phyloP scores from a whole-genome alignment of 2,888 invertebrate genomes.

The Laothoe populi region DNA sequence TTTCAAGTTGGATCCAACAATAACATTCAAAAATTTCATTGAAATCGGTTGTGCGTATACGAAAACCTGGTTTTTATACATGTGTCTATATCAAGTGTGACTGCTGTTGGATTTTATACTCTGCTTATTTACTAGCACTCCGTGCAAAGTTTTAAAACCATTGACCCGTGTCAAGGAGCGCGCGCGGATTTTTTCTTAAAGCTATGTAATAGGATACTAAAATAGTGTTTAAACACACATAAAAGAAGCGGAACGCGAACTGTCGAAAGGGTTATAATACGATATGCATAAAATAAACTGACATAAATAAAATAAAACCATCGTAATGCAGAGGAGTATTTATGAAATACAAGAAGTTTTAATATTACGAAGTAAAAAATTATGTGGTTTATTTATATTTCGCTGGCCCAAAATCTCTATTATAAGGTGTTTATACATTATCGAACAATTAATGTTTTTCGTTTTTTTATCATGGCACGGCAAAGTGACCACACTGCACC shows the following conservation, averaged over 20 bases:
- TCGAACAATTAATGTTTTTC: neutral
- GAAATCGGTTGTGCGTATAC: too few relatives aligned
- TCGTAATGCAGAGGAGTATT: neutral
- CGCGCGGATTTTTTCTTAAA: constrained; percentile 70
- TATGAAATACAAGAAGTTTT: neutral
- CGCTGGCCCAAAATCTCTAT: too few relatives aligned
- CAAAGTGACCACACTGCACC: too few relatives aligned
- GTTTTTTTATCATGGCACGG: too few relatives aligned
- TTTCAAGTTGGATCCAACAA: too few relatives aligned
- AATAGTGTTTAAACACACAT: constrained; percentile 77
- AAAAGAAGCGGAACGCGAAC: constrained; percentile 38
- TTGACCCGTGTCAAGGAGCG: constrained; percentile 36
- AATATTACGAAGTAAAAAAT: neutral
- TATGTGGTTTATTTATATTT: neutral
- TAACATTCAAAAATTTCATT: too few relatives aligned
- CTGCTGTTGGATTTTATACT: neutral
- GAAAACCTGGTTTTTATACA: too few relatives aligned
- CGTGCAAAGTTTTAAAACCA: constrained; percentile 54
- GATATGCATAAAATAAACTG: constrained; percentile 40
- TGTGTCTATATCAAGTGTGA: too few relatives aligned
- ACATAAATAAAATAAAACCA: constrained; percentile 1
- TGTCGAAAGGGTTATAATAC: constrained; percentile 62
- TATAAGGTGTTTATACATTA: neutral
- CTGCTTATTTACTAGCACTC: neutral
- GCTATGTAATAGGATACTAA: constrained; percentile 73